Evolutionary conservation across 2,113 vertebrate species (phyloP).

Genomic region (Merops nubicus): DNA sequence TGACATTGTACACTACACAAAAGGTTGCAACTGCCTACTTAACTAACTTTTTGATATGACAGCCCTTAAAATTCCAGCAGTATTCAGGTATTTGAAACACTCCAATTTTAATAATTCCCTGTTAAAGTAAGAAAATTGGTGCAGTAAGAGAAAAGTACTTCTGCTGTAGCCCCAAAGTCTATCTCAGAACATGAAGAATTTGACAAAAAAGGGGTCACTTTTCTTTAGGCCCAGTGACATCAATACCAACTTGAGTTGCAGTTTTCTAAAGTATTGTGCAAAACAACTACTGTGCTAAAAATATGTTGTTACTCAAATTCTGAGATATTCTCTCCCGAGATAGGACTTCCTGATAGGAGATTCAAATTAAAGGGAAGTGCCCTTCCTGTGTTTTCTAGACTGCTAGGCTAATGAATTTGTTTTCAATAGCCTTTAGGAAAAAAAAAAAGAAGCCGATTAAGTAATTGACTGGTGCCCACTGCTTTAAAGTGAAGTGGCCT

Average conservation of each 20-base stretch:
- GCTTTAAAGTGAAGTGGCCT: neutral
- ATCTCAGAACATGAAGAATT: neutral
- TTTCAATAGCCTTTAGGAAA: neutral
- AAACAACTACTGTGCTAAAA: constrained; percentile 47
- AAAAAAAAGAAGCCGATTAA: neutral
- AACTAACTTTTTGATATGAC: neutral
- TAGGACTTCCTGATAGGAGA: constrained; percentile 46
- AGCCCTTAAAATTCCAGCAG: neutral
- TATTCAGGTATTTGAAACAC: neutral
- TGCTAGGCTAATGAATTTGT: constrained; percentile 20
- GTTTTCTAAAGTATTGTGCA: neutral
- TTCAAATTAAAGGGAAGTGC: constrained; percentile 54
- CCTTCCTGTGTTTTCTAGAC: constrained; percentile 51
- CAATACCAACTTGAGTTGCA: neutral
- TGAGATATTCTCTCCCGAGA: constrained; percentile 28
- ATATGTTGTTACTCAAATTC: constrained; percentile 26
- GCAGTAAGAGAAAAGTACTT: neutral
- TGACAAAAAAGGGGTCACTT: neutral
- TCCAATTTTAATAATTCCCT: neutral
- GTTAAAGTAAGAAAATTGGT: neutral
- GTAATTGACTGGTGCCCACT: neutral
- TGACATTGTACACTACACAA: neutral
- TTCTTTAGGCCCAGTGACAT: neutral
- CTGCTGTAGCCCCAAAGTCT: neutral
- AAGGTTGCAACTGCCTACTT: neutral